Evolutionary conservation across 2,113 vertebrate species (phyloP).

Genomic region (Colius striatus): DNA sequence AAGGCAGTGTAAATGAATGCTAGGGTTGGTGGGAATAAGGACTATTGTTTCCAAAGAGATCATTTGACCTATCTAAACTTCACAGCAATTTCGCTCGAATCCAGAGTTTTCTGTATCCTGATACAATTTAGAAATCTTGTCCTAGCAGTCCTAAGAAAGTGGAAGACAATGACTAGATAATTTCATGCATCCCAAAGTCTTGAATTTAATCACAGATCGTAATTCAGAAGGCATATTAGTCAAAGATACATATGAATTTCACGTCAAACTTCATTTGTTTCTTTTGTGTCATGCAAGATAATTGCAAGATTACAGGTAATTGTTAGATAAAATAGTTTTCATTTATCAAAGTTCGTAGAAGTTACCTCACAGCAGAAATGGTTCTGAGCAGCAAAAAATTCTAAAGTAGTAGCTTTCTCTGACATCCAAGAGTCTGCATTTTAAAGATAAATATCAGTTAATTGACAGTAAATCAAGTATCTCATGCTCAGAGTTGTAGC

Average conservation of each 20-base stretch:
- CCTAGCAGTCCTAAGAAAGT: neutral
- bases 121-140: neutral
- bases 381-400: neutral
- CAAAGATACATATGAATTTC: neutral
- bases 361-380: neutral
- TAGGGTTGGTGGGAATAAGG: neutral
- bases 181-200: neutral
- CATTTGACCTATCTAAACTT: neutral
- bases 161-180: neutral
- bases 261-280: neutral
- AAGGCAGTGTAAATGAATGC: constrained; percentile 12
- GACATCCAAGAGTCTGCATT: neutral
- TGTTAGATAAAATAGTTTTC: neutral
- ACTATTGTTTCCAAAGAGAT: neutral
- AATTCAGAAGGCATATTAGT: neutral
- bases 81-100: neutral
- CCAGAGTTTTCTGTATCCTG: neutral
- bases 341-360: neutral
- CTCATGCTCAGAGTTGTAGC: neutral
- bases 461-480: neutral
- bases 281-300: neutral
- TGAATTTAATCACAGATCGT: neutral
- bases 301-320: neutral
- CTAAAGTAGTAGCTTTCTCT: neutral
- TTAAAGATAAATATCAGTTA: neutral